Base-by-base conservation (phyloP, 1,140 invertebrate species). In the Drosophila kanapiae region DNA sequence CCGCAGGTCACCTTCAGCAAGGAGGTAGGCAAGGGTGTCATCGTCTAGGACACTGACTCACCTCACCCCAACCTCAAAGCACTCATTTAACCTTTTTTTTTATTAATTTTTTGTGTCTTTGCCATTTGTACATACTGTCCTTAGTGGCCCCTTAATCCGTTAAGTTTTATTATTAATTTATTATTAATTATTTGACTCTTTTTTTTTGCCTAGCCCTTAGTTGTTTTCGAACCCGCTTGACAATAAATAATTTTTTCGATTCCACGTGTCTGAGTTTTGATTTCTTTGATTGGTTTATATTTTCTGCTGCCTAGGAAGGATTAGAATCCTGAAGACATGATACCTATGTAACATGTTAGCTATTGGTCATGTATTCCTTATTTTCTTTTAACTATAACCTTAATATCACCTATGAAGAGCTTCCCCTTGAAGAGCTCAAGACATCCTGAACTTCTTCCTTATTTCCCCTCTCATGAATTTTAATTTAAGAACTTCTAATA, bases 1-100 rank as follows among this genome's bases (percentile, higher is more conserved):
- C 96, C 96, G 14, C 96, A 97, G 93, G 96, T 97, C 85, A 96
- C 96, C 35, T 97, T 97, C 93, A 97, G 94, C 90, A 95, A 96
- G 92, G 97, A 97, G 96, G 91, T 93, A 92, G 91, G 92, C 80
- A 86, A 94, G 77, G 95, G 95, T 51, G 94, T 95, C 67, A 94
- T 95, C 79, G 95, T 95, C 72, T 95, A 69, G 27, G 23, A 43
- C 18, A 6, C 29, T 56, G 53, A 56, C 35, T 38, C 51, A 40
- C 38, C 38, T 14, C 14, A 37, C 16, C 51, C 0, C 40, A 40
- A 40, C 5, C 23, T n/a, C 6, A 4, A 4, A 7, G 5, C 33
- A 5, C 11, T 11, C 43, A 40, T 18, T 8, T 23, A 23, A 23
- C 10, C 18, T 27, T 56, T 80, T 27, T 61, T 61, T 35, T 43